Conservation (phyloP, 2,797 vertebrate species). For the Tokudaia muenninki region DNA sequence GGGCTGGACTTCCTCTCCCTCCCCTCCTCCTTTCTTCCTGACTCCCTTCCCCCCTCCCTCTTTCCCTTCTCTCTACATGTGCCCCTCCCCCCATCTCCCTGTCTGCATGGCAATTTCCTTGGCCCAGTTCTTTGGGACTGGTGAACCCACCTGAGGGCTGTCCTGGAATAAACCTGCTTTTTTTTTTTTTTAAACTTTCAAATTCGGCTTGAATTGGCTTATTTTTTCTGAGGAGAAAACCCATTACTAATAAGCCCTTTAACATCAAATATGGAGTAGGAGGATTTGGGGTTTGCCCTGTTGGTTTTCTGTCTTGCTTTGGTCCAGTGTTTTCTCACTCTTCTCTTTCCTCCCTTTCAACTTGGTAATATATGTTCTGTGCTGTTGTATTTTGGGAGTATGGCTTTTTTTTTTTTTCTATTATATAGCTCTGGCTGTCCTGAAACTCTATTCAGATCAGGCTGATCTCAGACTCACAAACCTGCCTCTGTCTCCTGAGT, state of each 20-base stretch:
- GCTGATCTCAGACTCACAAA: not conserved
- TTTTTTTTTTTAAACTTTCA: not conserved
- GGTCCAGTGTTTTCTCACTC: not conserved
- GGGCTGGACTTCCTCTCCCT: too few species aligned
- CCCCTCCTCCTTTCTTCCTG: too few species aligned
- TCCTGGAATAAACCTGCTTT: not conserved
- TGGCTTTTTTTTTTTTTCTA: not conserved
- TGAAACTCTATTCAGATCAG: not conserved
- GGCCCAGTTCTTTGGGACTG: not conserved
- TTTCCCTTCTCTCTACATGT: too few species aligned
- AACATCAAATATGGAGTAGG: not conserved
- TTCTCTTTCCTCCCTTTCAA: not conserved
- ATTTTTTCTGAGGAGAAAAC: not conserved
- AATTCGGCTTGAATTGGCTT: not conserved
- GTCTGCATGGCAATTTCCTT: not conserved
- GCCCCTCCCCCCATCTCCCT: not conserved
- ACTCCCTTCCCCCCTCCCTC: too few species aligned
- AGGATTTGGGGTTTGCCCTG: not conserved
- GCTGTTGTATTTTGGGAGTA: not conserved
- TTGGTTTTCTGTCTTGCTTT: not conserved
- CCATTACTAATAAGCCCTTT: not conserved
- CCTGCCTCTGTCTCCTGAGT: not conserved
- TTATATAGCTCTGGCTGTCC: not conserved
- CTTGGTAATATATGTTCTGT: not conserved
- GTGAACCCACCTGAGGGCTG: not conserved